Evolutionary conservation across 1,140 invertebrate species (phyloP).

Genomic region (Drosophila arizonae): DNA sequence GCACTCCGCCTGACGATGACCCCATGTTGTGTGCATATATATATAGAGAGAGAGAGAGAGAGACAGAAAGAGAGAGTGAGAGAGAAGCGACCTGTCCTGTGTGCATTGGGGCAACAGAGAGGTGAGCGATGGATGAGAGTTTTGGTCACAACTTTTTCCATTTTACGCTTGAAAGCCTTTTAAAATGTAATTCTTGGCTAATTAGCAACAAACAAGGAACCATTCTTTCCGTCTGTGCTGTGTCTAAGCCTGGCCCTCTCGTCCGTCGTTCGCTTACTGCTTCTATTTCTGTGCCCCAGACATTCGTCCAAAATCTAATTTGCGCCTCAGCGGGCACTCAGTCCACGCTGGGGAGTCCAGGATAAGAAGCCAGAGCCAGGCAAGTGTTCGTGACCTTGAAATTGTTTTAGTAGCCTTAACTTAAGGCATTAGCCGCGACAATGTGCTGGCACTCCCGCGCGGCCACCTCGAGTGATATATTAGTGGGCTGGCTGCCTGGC

Average conservation of each 20-base stretch:
- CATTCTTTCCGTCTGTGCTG: constrained; percentile 7
- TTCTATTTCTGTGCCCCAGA: constrained; percentile 44
- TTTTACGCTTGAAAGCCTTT: constrained; percentile 75
- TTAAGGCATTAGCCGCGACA: constrained; percentile 46
- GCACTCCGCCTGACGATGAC: constrained; percentile 52
- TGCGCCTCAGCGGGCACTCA: constrained; percentile 65
- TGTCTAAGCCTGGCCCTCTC: neutral
- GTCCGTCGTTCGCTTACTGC: neutral
- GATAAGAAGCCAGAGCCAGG: constrained; percentile 26
- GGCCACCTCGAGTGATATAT: constrained; percentile 32
- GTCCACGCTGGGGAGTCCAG: constrained; percentile 46
- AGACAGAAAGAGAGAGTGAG: constrained; percentile 2
- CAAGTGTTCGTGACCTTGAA: constrained; percentile 43
- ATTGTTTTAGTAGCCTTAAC: constrained; percentile 62
- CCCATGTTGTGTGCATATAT: constrained; percentile 37
- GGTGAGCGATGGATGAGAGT: constrained; percentile 19
- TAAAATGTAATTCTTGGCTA: constrained; percentile 81
- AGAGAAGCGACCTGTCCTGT: neutral
- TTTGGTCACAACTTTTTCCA: constrained; percentile 68
- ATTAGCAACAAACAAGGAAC: constrained; percentile 76
- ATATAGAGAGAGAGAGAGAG: neutral
- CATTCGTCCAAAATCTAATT: constrained; percentile 66
- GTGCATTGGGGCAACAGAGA: neutral
- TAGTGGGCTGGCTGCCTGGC: constrained; percentile 11
- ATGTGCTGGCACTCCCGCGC: constrained; percentile 36